Evolutionary conservation across 2,113 vertebrate genomes (phyloP).

Genomic region (Microcebus griseorufus): DNA sequence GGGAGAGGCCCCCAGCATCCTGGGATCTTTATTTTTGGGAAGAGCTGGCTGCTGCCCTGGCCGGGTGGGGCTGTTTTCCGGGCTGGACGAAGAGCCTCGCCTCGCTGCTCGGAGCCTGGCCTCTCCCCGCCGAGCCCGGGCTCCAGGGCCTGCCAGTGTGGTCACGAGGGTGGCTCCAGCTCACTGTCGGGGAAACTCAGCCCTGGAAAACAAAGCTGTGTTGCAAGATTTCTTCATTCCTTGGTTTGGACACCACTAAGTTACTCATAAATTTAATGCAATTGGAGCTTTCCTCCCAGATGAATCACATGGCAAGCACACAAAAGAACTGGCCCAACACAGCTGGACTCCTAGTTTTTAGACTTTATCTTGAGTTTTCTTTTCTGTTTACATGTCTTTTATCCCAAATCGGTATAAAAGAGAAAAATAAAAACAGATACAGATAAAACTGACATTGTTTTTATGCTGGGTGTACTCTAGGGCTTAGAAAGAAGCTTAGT

Average conservation of each 20-base stretch:
- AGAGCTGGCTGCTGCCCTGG: neutral
- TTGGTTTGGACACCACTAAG: neutral
- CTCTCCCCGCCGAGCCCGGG: neutral
- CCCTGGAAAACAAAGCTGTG: conserved; percentile 47
- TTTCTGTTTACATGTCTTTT: neutral
- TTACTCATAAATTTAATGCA: neutral
- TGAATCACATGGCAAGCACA: neutral
- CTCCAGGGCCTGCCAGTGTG: neutral
- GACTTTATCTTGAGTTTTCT: neutral
- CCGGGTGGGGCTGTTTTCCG: neutral
- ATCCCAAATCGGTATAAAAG: neutral
- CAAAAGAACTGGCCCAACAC: neutral
- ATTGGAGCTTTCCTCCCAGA: conserved; percentile 22
- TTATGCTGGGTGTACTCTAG: too few relatives aligned
- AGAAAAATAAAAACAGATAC: neutral
- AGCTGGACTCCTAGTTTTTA: neutral
- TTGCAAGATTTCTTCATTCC: conserved; percentile 47
- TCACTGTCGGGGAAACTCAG: neutral
- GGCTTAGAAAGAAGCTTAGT: neutral
- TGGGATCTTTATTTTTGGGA: neutral
- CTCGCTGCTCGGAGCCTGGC: neutral
- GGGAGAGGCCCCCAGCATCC: neutral
- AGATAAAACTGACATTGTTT: neutral
- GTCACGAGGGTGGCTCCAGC: neutral
- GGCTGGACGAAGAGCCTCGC: neutral